These are phyloP conservation scores for Fregata magnificens DNA, from an alignment of 2,113 vertebrate species.

Conservation along the genomic window DNA sequence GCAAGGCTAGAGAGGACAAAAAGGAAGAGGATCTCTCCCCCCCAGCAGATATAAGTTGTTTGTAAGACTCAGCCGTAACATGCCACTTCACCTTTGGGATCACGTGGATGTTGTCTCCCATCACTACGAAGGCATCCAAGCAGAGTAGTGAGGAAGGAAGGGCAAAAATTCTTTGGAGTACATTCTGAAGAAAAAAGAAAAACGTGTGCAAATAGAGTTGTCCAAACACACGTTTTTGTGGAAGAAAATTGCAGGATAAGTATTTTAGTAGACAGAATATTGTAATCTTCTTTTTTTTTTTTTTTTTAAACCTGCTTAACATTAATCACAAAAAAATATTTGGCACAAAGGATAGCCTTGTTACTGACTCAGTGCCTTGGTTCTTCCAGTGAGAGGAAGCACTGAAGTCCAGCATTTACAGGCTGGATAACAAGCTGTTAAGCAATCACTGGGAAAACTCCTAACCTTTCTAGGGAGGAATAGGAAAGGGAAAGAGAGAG, in stretches of 20 bases:
- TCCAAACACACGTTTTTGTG: background rate
- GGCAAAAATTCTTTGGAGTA: background rate
- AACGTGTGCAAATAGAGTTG: background rate
- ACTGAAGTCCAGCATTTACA: background rate
- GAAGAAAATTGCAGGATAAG: background rate
- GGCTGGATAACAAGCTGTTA: background rate
- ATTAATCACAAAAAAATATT: constrained; percentile 9
- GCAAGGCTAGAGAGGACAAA: background rate
- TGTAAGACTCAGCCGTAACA: background rate
- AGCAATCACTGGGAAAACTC: background rate
- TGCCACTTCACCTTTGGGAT: background rate
- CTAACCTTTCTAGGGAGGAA: background rate
- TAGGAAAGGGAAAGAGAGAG: background rate
- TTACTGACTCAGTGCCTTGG: background rate
- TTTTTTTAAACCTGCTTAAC: background rate
- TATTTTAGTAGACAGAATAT: background rate
- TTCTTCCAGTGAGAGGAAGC: background rate
- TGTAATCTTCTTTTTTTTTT: background rate
- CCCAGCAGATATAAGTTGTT: background rate
- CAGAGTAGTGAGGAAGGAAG: background rate
- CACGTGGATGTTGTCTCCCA: accelerated
- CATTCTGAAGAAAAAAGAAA: background rate
- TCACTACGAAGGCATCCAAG: background rate
- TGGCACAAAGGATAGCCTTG: background rate
- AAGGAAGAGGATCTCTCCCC: background rate